phyloP scores from a whole-genome alignment of 2,113 vertebrate species.

The Thinocorus orbignyianus region DNA sequence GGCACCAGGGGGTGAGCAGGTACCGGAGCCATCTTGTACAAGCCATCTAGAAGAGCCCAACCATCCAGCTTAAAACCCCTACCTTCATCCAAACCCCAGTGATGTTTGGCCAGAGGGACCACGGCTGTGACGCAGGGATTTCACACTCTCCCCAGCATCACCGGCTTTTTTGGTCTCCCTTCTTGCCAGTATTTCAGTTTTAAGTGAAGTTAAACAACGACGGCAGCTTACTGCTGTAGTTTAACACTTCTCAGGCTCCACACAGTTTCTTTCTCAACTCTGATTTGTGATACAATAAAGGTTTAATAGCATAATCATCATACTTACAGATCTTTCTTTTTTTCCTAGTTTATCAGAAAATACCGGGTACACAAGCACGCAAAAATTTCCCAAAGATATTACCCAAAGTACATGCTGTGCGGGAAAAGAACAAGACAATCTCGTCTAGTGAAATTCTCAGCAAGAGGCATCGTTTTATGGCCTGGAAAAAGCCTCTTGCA shows the following conservation, averaged over 20 bases:
- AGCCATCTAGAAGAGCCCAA: not conserved
- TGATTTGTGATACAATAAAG: not conserved
- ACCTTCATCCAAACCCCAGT: not conserved
- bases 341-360: slow-evolving; percentile 36
- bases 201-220: not conserved
- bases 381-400: slow-evolving; percentile 16
- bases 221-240: not conserved
- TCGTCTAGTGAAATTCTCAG: slow-evolving; percentile 41
- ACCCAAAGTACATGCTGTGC: slow-evolving; percentile 6
- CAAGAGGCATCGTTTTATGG: not conserved
- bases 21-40: rapidly evolving
- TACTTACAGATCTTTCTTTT: not conserved
- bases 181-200: not conserved
- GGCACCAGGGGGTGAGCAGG: not conserved
- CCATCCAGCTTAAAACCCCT: not conserved
- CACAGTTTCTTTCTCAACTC: not conserved
- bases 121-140: rapidly evolving
- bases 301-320: slow-evolving; percentile 36
- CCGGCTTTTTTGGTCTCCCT: not conserved
- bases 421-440: slow-evolving; percentile 50
- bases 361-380: not conserved
- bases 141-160: not conserved
- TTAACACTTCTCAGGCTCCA: not conserved
- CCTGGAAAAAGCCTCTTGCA: slow-evolving; percentile 40
- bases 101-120: not conserved